Conservation (phyloP, 2,113 vertebrate genomes). For the Campylorhamphus procurvoides region DNA sequence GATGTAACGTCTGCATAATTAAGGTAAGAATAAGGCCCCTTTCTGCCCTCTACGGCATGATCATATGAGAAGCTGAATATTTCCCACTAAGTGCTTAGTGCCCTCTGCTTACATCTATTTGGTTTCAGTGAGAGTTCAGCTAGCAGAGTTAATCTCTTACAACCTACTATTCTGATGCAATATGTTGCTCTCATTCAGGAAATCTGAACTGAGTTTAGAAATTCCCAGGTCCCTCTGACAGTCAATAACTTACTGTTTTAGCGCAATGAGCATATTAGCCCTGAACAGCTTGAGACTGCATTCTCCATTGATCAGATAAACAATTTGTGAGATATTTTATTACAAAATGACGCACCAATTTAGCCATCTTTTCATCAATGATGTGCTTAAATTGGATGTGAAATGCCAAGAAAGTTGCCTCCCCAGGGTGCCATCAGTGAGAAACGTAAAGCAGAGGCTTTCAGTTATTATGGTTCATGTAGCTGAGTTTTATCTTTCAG, state of each 20-base stretch:
- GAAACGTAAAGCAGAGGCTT: conserved; percentile 73
- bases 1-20: neutral
- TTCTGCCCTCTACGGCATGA: neutral
- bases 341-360: conserved; percentile 73
- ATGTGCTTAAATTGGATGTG: conserved; percentile 74
- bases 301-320: conserved; percentile 89
- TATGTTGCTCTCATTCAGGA: conserved; percentile 53
- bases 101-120: conserved; percentile 8
- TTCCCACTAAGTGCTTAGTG: neutral
- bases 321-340: conserved; percentile 83
- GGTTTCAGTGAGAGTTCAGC: conserved; percentile 26
- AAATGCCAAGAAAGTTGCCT: conserved; percentile 76
- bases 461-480: conserved; percentile 59
- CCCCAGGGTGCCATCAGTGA: conserved; percentile 75
- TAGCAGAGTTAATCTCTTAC: neutral
- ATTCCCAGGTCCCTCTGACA: conserved; percentile 63
- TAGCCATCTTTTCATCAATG: conserved; percentile 80
- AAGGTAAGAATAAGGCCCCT: neutral
- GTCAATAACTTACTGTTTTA: conserved; percentile 85
- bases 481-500: conserved; percentile 53
- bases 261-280: conserved; percentile 85
- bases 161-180: neutral
- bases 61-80: neutral
- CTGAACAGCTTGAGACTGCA: conserved; percentile 80
- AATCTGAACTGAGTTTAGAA: conserved; percentile 69